Percentiles rank a stretch among this genome's conserved stretches.
These are phyloP conservation scores for Upupa epops DNA, from an alignment of 2,113 vertebrate genomes.

Conservation along the genomic window DNA sequence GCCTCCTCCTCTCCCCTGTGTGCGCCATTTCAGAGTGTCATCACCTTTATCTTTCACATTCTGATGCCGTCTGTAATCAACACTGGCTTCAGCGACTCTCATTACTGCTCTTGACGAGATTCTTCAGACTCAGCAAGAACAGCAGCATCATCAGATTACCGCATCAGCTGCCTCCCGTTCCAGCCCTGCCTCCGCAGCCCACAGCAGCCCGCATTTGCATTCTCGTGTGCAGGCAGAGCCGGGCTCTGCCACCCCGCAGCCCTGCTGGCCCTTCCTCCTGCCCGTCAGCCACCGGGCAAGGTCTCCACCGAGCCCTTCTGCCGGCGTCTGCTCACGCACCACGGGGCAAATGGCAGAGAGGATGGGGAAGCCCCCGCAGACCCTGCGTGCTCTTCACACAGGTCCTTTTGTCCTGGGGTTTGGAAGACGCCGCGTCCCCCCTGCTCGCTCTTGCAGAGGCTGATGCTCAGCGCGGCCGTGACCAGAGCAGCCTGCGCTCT, in stretches of 20 bases:
- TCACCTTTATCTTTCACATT: conserved; percentile 69
- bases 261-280: conserved; percentile 10
- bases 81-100: conserved; percentile 67
- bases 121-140: conserved; percentile 79
- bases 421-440: too few relatives aligned
- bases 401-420: background rate
- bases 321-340: background rate
- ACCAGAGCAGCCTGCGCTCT: background rate
- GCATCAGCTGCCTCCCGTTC: conserved; percentile 67
- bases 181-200: conserved; percentile 52
- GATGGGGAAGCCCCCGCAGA: background rate
- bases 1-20: background rate
- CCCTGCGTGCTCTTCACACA: background rate
- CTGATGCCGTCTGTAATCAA: conserved; percentile 69
- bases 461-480: background rate
- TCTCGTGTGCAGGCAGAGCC: background rate
- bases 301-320: background rate
- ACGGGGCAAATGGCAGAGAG: background rate
- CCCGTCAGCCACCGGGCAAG: background rate
- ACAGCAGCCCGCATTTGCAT: conserved; percentile 11
- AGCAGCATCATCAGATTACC: conserved; percentile 60
- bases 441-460: background rate
- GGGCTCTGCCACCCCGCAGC: background rate
- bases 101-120: conserved; percentile 77
- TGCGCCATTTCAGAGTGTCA: conserved; percentile 16